Percentiles rank a stretch among this genome's conserved stretches.
phyloP scores from a whole-genome alignment of 2,113 vertebrate genomes.

The Setophaga petechia region DNA sequence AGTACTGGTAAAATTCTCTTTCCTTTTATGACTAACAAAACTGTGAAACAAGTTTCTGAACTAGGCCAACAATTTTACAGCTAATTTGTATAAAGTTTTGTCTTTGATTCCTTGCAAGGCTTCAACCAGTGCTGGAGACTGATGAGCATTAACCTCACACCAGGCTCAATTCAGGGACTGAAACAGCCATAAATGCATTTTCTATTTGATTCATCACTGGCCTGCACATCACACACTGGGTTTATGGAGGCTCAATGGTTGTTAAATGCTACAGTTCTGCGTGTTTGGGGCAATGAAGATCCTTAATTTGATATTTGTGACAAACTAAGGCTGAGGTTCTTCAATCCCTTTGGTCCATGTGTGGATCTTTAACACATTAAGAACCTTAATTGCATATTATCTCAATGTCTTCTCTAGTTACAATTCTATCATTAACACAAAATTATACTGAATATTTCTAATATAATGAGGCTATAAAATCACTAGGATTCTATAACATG shows the following conservation, averaged over 20 bases:
- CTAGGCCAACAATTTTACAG: neutral
- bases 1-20: neutral
- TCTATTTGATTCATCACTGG: neutral
- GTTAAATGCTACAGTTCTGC: neutral
- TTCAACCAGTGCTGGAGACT: neutral
- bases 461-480: neutral
- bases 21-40: neutral
- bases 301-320: neutral
- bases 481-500: neutral
- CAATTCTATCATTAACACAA: neutral
- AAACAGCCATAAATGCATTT: neutral
- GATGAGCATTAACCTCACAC: neutral
- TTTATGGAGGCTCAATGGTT: neutral
- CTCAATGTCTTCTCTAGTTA: neutral
- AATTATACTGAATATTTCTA: neutral
- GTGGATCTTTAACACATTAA: neutral
- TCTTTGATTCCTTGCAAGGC: neutral
- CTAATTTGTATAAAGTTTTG: neutral
- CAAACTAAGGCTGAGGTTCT: neutral
- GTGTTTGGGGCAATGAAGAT: neutral
- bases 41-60: neutral
- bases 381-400: neutral
- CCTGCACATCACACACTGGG: neutral
- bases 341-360: neutral
- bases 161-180: neutral